Percentiles rank a stretch among this genome's conserved stretches.
Conservation (phyloP, 2,113 vertebrate species). For the Gallinago jamesoni region DNA sequence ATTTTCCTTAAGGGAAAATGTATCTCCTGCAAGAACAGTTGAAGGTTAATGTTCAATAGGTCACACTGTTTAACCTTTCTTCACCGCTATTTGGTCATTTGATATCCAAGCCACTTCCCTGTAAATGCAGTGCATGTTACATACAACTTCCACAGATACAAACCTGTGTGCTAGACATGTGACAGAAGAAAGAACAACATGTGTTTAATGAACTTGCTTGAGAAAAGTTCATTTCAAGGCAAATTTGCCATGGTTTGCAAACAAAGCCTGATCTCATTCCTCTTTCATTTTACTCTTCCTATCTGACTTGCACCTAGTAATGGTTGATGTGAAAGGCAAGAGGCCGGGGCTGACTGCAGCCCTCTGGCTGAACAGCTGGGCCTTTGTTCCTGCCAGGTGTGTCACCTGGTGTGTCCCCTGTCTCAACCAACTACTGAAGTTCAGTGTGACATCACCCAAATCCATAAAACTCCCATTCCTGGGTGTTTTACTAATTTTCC, state of each 20-base stretch:
- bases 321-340: not conserved
- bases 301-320: not conserved
- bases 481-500: not conserved
- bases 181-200: not conserved
- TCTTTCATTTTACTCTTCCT: not conserved
- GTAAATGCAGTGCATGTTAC: not conserved
- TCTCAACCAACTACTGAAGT: not conserved
- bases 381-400: not conserved
- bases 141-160: not conserved
- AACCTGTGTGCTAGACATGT: not conserved
- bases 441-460: fast-evolving
- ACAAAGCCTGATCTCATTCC: not conserved
- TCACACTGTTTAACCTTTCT: constrained; percentile 46
- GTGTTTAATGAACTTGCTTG: not conserved
- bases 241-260: not conserved
- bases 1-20: constrained; percentile 15
- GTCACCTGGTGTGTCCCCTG: fast-evolving
- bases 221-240: not conserved
- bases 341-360: not conserved
- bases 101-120: not conserved
- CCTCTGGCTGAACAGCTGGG: not conserved
- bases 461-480: not conserved
- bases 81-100: not conserved
- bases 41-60: constrained; percentile 40
- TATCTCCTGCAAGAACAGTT: constrained; percentile 4